These are phyloP conservation scores for Chitala chitala DNA, from an alignment of 2,113 vertebrate genomes.

Conservation along the genomic window DNA sequence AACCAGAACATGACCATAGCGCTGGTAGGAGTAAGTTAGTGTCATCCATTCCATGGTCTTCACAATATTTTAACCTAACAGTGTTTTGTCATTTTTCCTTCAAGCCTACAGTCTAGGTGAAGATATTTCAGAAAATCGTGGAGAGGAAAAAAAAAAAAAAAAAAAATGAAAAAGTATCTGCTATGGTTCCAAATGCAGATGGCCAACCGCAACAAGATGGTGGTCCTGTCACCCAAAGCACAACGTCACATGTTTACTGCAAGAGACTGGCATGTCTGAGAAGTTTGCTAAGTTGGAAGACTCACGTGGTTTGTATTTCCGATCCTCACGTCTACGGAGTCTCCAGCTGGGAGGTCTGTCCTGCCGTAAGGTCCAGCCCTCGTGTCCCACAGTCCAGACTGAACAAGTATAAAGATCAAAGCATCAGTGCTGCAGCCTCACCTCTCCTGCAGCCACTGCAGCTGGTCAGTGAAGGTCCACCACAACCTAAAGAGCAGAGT, in stretches of 20 bases:
- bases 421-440: slow-evolving; percentile 23
- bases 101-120: slow-evolving; percentile 67
- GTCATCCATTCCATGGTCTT: slow-evolving; percentile 46
- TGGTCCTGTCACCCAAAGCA: background rate
- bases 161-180: slow-evolving; percentile 16
- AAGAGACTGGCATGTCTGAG: slow-evolving; percentile 45
- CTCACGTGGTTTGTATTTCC: slow-evolving; percentile 64
- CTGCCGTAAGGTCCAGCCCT: background rate
- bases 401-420: slow-evolving; percentile 19
- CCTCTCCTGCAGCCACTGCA: background rate
- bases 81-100: slow-evolving; percentile 66
- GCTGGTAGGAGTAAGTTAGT: slow-evolving; percentile 26
- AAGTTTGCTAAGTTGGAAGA: slow-evolving; percentile 30
- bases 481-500: background rate
- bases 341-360: slow-evolving; percentile 6
- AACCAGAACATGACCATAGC: background rate
- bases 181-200: slow-evolving; percentile 22
- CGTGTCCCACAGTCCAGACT: slow-evolving; percentile 36
- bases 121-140: slow-evolving; percentile 40
- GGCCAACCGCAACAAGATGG: slow-evolving; percentile 3
- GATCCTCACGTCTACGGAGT: slow-evolving; percentile 27
- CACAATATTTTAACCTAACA: slow-evolving; percentile 63
- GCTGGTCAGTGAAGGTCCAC: no score
- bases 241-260: background rate
- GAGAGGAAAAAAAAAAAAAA: slow-evolving; percentile 32